Evolutionary conservation across 2,113 vertebrate species (phyloP), one percentile per base, ranked within the genome.

Genomic region (Takifugu bimaculatus): DNA sequence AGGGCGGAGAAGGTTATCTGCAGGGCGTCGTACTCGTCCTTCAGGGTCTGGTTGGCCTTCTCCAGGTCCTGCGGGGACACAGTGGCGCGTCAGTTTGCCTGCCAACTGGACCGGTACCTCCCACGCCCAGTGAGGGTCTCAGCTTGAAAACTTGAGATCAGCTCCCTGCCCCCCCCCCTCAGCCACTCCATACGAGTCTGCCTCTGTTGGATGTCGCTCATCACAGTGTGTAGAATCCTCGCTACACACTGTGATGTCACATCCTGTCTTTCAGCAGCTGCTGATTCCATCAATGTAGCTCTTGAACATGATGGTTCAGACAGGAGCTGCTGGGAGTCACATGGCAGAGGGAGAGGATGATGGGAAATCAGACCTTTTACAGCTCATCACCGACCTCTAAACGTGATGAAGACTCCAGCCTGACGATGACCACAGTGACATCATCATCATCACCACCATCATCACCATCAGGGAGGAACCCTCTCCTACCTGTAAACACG

Each of bases 1-100:
- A 98, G 85, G 25, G 97, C 96, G 1, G 90, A 93, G 74, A 98
- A 99, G 13, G 97, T 97, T 84, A 99, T 98, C 91, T 99, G 97
- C 69, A 99, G 91, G 48, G 97, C 97, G 39, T 99, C 95, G 1
- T 99, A 98, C 29, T 99, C 97, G 5, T 99, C 97, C 83, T 95
- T 97, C 76, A 99, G 90, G 0, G 95, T 99, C 90, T 99, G 96
- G 71, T 97, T 99, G 54, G 93, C 95, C 58, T 90, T 80, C 72
- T 98, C 95, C 13, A 98, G 91, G 67, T 99, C 97, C 68, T 96
- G 47, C 12, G 15, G 44, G n/a, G n/a, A 26, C 13, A 6, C 28
- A 47, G 1, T 10, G 7, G 1, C 1, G 1, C 2, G 6, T 11
- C 14, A 26, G 27, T 32, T 29, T 29, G 13, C 51, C 15, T 32